Base-by-base conservation (phyloP, 2,113 vertebrate genomes). In the Conger conger region DNA sequence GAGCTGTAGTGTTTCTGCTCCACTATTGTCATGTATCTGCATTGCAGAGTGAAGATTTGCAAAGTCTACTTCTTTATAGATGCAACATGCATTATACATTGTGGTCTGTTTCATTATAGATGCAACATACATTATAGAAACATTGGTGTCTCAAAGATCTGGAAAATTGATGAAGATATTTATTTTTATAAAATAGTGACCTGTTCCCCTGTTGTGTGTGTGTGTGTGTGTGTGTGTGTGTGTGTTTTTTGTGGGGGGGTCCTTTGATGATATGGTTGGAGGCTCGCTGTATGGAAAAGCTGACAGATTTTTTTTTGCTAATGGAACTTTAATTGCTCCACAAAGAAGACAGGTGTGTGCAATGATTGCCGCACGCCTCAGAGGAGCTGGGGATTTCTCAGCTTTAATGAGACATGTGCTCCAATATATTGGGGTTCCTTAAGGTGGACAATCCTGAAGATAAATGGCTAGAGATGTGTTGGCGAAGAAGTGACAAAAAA, bases 321-420 rank as follows among this genome's bases (percentile, higher is more conserved):
- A 73, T 73, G 68, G 68, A 73, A 73, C 68, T 73, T 73, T 73
- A 73, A 73, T 73, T 73, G 68, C 68, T 73, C 27, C 27, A 73
- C n/a, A 73, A 73, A 73, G 68, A 73, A 73, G n/a, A 73, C 68
- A 73, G 68, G 68, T 73, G 68, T 73, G 68, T 33, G 68, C 68
- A 30, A 73, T 73, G 68, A 73, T 73, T 73, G 68, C n/a, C 11
- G 68, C n/a, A 73, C 33, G 68, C 68, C 68, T 73, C 68, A 73
- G 68, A n/a, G 57, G 68, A 73, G 68, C n/a, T 33, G 8, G n/a
- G 15, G 68, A 73, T 73, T 33, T 42, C 13, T 73, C 68, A 13
- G 68, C 33, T 73, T 33, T 73, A 73, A 73, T 73, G 68, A 73
- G 68, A 73, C 68, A 33, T 73, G 68, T 33, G 68, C 68, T 73